These are phyloP conservation scores for Ceuthmochares aereus DNA, from an alignment of 2,113 vertebrate species.

Conservation along the genomic window DNA sequence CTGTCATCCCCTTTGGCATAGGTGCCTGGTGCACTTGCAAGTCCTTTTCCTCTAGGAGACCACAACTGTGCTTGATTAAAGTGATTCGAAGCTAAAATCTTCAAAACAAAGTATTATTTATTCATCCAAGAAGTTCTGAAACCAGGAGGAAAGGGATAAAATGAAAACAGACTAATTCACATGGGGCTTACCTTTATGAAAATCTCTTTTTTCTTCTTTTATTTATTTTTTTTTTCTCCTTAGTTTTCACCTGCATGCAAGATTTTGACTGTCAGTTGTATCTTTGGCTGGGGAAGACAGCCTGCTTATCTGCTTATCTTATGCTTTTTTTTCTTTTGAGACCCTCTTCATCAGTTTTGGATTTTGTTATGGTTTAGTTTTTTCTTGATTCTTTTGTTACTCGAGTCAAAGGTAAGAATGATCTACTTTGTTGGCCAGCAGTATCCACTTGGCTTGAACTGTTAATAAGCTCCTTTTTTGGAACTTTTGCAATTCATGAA, in stretches of 20 bases:
- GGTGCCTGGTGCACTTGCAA: not conserved
- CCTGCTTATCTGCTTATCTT: not conserved
- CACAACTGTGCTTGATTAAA: not conserved
- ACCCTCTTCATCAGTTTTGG: not conserved
- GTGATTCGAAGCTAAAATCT: not conserved
- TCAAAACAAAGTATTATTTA: not conserved
- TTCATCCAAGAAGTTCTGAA: not conserved
- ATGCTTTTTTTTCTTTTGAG: not conserved
- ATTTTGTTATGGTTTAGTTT: not conserved
- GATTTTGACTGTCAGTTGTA: not conserved
- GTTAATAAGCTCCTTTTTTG: not conserved
- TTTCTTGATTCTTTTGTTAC: not conserved
- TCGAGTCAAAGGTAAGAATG: not conserved
- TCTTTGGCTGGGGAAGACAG: not conserved
- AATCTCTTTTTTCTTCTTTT: not conserved
- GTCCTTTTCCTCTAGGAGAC: not conserved
- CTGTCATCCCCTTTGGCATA: not conserved
- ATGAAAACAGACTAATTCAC: not conserved
- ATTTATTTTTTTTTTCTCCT: too few species aligned
- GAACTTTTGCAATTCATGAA: not conserved
- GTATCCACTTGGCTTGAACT: not conserved
- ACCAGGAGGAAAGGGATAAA: not conserved
- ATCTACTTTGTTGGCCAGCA: not conserved
- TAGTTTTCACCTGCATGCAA: not conserved
- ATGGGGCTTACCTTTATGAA: not conserved